These are phyloP conservation scores for Diploptera punctata DNA, from an alignment of 2,888 invertebrate species.

Conservation along the genomic window DNA sequence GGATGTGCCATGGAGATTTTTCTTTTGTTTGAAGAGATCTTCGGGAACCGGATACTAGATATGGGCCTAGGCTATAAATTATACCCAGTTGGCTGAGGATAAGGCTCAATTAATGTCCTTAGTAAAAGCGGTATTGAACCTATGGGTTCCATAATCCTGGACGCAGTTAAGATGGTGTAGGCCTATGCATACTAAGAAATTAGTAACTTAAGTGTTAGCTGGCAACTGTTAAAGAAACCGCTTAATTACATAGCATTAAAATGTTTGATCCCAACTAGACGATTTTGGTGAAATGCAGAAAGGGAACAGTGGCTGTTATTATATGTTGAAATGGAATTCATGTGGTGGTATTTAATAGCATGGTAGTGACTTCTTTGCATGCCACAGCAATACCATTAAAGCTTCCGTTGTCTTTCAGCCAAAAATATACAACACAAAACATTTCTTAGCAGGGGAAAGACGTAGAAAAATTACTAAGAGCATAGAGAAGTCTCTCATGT, in stretches of 20 bases:
- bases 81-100: too few species aligned
- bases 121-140: too few species aligned
- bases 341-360: background rate
- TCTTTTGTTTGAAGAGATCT: too few species aligned
- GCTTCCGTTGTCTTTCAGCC: constrained; percentile 19
- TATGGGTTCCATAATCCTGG: too few species aligned
- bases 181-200: too few species aligned
- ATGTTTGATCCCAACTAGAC: background rate
- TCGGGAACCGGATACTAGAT: too few species aligned
- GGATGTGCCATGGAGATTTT: too few species aligned
- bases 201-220: too few species aligned
- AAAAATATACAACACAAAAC: background rate
- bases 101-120: too few species aligned
- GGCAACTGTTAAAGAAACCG: background rate
- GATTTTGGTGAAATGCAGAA: background rate
- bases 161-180: too few species aligned
- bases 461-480: background rate
- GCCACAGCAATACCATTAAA: background rate
- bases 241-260: too few species aligned
- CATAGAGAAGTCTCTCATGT: background rate
- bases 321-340: background rate
- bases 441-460: background rate
- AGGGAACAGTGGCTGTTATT: background rate
- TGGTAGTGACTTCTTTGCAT: background rate
- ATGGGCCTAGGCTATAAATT: too few species aligned